These are phyloP conservation scores for Desoria tigrina DNA, from an alignment of 2,888 invertebrate genomes.

Conservation along the genomic window DNA sequence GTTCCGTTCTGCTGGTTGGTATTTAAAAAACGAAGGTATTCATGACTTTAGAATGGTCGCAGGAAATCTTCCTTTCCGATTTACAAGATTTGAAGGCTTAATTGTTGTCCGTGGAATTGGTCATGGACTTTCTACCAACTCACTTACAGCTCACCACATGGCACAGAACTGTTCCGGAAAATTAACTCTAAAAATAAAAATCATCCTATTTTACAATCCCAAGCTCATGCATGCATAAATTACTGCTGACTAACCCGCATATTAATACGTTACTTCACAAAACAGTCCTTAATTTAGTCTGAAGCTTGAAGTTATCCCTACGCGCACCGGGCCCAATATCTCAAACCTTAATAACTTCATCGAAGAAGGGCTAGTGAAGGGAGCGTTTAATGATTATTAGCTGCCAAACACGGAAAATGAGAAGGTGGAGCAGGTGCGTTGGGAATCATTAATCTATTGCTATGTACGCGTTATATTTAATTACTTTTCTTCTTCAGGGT, in stretches of 20 bases:
- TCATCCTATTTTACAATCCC: slow-evolving; percentile 6
- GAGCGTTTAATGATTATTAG: background rate
- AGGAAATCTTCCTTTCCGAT: background rate
- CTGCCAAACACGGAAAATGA: background rate
- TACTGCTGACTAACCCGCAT: slow-evolving; percentile 10
- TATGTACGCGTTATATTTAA: background rate
- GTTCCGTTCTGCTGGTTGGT: too few relatives aligned
- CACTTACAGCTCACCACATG: background rate
- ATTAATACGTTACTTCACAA: background rate
- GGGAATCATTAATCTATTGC: background rate
- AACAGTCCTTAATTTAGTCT: background rate
- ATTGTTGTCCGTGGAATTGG: background rate
- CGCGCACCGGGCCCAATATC: background rate
- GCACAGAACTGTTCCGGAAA: slow-evolving; percentile 1
- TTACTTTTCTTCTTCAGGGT: background rate
- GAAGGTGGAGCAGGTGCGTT: background rate
- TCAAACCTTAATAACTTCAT: slow-evolving; percentile 13
- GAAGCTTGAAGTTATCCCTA: background rate
- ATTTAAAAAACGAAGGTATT: background rate
- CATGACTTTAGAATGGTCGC: background rate
- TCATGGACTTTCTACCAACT: background rate
- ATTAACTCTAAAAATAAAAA: slow-evolving; percentile 12
- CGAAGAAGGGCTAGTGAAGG: background rate
- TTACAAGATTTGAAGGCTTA: background rate
- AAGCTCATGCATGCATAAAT: slow-evolving; percentile 16